Evolutionary conservation across 1,140 invertebrate genomes (phyloP), one percentile per base, ranked within the genome.

Genomic region (Drosophila azteca): DNA sequence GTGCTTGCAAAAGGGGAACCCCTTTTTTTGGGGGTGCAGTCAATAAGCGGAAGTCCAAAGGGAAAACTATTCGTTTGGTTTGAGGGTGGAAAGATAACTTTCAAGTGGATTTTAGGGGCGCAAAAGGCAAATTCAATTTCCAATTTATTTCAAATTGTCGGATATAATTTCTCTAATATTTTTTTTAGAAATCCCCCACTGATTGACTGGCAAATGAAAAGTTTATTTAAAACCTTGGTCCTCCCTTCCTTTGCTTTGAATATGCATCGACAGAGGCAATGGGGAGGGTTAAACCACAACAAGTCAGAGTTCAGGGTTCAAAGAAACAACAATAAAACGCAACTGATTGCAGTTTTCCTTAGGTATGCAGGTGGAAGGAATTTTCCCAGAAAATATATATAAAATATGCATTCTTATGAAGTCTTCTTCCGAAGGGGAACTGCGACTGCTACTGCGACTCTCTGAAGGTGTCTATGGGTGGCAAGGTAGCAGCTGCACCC

Each of bases 381-480:
- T 60, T 60, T 60, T n/a, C n/a, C n/a, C n/a, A n/a, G n/a, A n/a
- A n/a, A n/a, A n/a, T n/a, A 49, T 41, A 53, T 54, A 31, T 59
- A 22, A 62, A 77, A 76, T 75, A 61, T 49, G 35, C 35, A 61
- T 63, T 68, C 49, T 58, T 68, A 68, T 62, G 62, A 74, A 57
- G 52, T 20, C 59, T 57, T 50, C 45, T 41, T 29, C 54, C 11
- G 41, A 6, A 6, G 29, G 7, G 26, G 26, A 1, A 26, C 26
- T 26, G 17, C 17, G 26, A 22, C 15, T 15, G 22, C 17, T n/a
- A 8, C 22, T 44, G 31, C 35, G n/a, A n/a, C n/a, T n/a, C n/a
- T n/a, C 15, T 54, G 50, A 41, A n/a, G 41, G 24, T 52, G 54
- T n/a, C 44, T 24, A 24, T 4, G 44, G n/a, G n/a, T 22, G 11